These are phyloP conservation scores for Atta cephalotes DNA, from an alignment of 1,140 invertebrate species.

Conservation along the genomic window DNA sequence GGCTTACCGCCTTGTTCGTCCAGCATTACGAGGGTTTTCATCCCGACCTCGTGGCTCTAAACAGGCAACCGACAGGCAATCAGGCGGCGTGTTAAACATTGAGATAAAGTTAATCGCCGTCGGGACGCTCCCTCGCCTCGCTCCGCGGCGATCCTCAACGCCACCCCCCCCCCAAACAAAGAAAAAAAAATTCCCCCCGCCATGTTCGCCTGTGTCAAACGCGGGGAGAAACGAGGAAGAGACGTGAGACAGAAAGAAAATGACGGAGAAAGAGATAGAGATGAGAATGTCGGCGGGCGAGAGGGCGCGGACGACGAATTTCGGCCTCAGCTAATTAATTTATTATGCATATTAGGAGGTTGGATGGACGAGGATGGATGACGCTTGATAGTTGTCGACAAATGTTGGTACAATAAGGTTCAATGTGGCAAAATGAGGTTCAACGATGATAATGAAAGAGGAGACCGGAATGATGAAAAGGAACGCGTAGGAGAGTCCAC, in stretches of 20 bases:
- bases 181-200: not conserved
- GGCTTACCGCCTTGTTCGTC: slow-evolving; percentile 97
- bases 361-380: slow-evolving; percentile 40
- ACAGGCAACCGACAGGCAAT: slow-evolving; percentile 87
- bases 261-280: slow-evolving; percentile 23
- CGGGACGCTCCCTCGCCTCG: slow-evolving; percentile 75
- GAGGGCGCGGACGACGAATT: slow-evolving; percentile 71
- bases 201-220: not conserved
- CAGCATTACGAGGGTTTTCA: slow-evolving; percentile 97
- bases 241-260: not conserved
- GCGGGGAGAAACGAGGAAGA: slow-evolving; percentile 27
- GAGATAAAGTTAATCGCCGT: slow-evolving; percentile 62
- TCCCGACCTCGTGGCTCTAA: slow-evolving; percentile 97
- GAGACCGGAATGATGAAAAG: not conserved
- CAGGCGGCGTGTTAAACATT: slow-evolving; percentile 81
- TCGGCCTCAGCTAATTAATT: slow-evolving; percentile 66
- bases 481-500: not conserved
- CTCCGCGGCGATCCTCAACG: slow-evolving; percentile 36
- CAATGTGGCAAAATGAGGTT: not conserved
- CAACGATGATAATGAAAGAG: not conserved
- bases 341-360: slow-evolving; percentile 39
- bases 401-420: not conserved
- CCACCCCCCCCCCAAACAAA: not conserved
- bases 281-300: slow-evolving; percentile 66
- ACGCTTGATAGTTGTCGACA: not conserved